Percentiles rank a stretch among this genome's conserved stretches.
Evolutionary conservation across 2,888 invertebrate genomes (phyloP).

Genomic region (Opisthograptis luteolata): DNA sequence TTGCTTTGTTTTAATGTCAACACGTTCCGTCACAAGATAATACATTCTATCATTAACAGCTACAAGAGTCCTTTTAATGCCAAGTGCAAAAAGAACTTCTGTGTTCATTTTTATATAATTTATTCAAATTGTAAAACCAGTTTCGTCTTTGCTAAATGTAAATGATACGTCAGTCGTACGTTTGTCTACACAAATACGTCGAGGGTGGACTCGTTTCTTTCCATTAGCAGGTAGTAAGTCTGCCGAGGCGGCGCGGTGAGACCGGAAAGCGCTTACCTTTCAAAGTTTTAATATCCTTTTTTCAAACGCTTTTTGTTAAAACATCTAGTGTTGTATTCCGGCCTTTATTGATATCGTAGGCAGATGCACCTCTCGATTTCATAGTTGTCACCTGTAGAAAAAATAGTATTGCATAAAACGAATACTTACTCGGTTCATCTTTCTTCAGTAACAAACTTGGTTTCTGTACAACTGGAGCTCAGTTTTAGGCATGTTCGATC

Average conservation of each 20-base stretch:
- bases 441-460: slow-evolving; percentile 6
- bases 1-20: slow-evolving; percentile 20
- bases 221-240: slow-evolving; percentile 72
- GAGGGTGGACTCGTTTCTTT: slow-evolving; percentile 54
- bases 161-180: slow-evolving; percentile 26
- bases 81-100: slow-evolving; percentile 33
- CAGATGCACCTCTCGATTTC: no score
- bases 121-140: slow-evolving; percentile 34
- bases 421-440: not conserved
- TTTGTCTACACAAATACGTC: slow-evolving; percentile 28
- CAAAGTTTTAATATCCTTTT: slow-evolving; percentile 61
- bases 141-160: slow-evolving; percentile 31
- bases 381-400: no score
- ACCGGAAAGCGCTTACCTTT: slow-evolving; percentile 68
- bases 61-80: slow-evolving; percentile 23
- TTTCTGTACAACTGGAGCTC: slow-evolving; percentile 7
- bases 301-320: slow-evolving; percentile 52
- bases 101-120: slow-evolving; percentile 32
- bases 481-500: slow-evolving; percentile 29
- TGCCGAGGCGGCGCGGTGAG: no score
- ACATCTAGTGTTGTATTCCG: slow-evolving; percentile 46
- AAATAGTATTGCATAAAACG: no score
- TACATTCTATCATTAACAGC: slow-evolving; percentile 19
- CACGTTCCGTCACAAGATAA: slow-evolving; percentile 19
- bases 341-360: slow-evolving; percentile 39